These are phyloP conservation scores for Epizoanthus fatuus DNA, from an alignment of 92 coral and sea anemone genomes.

Conservation along the genomic window DNA sequence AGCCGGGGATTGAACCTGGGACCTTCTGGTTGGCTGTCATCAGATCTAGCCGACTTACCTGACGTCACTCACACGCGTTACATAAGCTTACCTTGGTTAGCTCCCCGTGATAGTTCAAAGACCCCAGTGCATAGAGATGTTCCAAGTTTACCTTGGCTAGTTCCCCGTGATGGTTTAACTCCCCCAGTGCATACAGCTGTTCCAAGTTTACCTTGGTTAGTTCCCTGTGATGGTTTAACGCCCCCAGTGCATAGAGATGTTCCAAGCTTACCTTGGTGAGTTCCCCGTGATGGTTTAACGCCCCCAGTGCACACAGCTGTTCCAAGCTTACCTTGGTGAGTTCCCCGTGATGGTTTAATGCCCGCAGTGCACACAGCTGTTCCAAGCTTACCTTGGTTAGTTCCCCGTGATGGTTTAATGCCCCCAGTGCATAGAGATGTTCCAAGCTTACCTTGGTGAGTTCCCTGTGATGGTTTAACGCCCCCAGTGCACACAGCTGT, in stretches of 20 bases:
- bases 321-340: not conserved
- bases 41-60: too few relatives aligned
- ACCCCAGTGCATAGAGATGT: not conserved
- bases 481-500: conserved; percentile 54
- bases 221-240: conserved; percentile 71
- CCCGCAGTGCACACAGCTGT: conserved; percentile 51
- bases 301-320: conserved; percentile 54
- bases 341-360: conserved; percentile 71
- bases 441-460: not conserved
- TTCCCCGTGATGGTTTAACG: conserved; percentile 71
- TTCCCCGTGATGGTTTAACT: conserved; percentile 66
- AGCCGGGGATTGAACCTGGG: too few relatives aligned
- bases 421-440: conserved; percentile 53
- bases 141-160: not conserved
- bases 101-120: conserved; percentile 67
- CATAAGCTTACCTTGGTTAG: not conserved
- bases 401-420: conserved; percentile 71
- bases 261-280: not conserved
- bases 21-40: too few relatives aligned
- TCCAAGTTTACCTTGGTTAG: not conserved
- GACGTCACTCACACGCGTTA: too few relatives aligned
- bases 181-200: conserved; percentile 3
- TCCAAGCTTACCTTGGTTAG: not conserved
- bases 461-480: conserved; percentile 71
- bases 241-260: conserved; percentile 54